phyloP scores from a whole-genome alignment of 2,113 vertebrate species.

The Tragulus kanchil region DNA sequence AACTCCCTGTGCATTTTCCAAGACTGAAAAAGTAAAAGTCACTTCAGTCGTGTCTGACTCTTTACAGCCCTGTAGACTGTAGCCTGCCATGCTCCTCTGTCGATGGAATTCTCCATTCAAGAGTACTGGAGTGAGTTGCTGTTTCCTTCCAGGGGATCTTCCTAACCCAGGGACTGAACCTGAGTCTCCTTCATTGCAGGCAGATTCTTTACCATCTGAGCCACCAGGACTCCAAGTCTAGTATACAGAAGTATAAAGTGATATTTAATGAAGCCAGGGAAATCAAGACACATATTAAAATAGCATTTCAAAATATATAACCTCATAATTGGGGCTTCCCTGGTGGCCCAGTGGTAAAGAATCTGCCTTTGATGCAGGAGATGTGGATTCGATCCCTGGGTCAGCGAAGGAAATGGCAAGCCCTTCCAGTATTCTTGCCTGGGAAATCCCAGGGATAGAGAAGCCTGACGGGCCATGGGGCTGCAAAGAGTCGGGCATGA shows the following conservation, averaged over 20 bases:
- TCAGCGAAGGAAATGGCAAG: not conserved
- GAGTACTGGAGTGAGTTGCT: no score
- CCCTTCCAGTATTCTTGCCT: not conserved
- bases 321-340: not conserved
- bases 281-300: conserved; percentile 32
- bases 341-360: not conserved
- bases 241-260: not conserved
- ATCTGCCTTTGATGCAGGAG: not conserved
- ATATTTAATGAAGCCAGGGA: not conserved
- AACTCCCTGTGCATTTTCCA: not conserved
- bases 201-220: no score
- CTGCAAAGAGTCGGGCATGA: rapidly evolving
- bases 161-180: no score
- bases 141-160: no score
- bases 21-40: no score
- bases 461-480: not conserved
- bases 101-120: no score
- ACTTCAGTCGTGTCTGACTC: no score
- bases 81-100: no score
- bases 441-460: not conserved
- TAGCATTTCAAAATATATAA: not conserved
- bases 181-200: no score
- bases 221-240: not conserved
- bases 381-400: not conserved
- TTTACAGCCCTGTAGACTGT: no score